Conservation (phyloP, 1,140 invertebrate genomes). For the Cotesia vestalis region DNA sequence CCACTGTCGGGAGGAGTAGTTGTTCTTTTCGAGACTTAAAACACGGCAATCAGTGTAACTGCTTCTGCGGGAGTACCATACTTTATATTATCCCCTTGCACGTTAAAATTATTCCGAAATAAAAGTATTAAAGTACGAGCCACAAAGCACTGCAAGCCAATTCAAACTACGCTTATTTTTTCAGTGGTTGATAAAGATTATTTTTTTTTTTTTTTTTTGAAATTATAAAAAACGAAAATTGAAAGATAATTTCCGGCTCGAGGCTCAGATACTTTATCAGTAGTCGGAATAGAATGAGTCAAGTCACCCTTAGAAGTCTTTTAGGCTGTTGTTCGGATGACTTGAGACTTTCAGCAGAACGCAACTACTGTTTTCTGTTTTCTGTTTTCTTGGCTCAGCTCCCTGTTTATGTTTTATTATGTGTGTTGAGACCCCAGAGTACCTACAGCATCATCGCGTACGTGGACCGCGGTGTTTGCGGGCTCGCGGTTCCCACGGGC, state of each 20-base stretch:
- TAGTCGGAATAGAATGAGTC: no score
- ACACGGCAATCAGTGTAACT: slow-evolving; percentile 63
- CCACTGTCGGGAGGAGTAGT: slow-evolving; percentile 46
- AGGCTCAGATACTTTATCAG: no score
- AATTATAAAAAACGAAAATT: no score
- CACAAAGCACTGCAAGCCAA: slow-evolving; percentile 15
- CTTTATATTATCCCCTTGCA: slow-evolving; percentile 38
- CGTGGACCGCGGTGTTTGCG: slow-evolving; percentile 50
- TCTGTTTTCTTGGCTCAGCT: not conserved
- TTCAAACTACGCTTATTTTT: not conserved
- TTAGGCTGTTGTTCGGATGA: no score
- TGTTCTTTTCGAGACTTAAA: slow-evolving; percentile 60
- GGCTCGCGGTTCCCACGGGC: slow-evolving; percentile 59
- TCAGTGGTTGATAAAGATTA: not conserved
- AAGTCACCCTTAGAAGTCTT: no score
- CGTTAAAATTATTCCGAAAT: not conserved
- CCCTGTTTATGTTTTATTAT: not conserved
- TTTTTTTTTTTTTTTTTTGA: no score
- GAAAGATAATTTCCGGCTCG: slow-evolving; percentile 28
- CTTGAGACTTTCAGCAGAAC: not conserved
- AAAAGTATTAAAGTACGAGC: not conserved
- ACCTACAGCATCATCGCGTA: slow-evolving; percentile 38
- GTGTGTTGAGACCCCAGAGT: not conserved
- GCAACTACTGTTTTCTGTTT: not conserved
- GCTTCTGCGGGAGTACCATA: slow-evolving; percentile 55